Evolutionary conservation across 2,797 vertebrate genomes (phyloP), one percentile per base, ranked within the genome.

Genomic region (Lutjanus argentimaculatus): DNA sequence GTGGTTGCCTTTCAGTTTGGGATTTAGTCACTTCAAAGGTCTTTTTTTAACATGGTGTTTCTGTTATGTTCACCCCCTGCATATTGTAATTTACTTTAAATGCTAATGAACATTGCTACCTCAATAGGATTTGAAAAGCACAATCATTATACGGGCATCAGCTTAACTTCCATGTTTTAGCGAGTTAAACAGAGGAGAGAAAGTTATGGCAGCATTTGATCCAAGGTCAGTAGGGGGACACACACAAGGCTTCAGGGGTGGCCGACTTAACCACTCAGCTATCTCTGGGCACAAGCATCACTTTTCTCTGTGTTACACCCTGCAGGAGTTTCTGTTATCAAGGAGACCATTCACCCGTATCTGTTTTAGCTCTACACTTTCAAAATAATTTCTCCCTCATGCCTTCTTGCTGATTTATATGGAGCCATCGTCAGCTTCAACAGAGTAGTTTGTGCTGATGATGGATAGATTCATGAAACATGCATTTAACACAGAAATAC

Each of bases 251-350:
- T 85, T 25, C 66, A 17, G 79, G 88, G 76, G 46, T 42, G 79
- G 64, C 86, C 49, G 69, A 80, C 77, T 75, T 80, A 75, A 72
- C 67, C 81, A 45, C 69, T 85, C 75, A 16, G 63, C 71, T 84
- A 63, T 88, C 82, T 88, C 78, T 75, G 83, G 48, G 72, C 79
- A 57, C 70, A 40, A 76, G 58, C 80, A 6, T 79, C 63, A 8
- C 78, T 83, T 66, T 57, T 21, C 36, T 63, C 64, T 21, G 61
- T 57, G 72, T 75, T 63, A 4, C 77, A 49, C 43, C 82, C 87
- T 72, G 77, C 81, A 84, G 86, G 83, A 72, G 73, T 77, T 87
- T 81, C 48, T 82, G 64, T 78, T 85, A 84, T 89, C 78, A 71
- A 73, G 72, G 40, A 62, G 17, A 57, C 77, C 72, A 21, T 53